Evolutionary conservation across 2,888 invertebrate species (phyloP).

Genomic region (Andricus quercusramuli): DNA sequence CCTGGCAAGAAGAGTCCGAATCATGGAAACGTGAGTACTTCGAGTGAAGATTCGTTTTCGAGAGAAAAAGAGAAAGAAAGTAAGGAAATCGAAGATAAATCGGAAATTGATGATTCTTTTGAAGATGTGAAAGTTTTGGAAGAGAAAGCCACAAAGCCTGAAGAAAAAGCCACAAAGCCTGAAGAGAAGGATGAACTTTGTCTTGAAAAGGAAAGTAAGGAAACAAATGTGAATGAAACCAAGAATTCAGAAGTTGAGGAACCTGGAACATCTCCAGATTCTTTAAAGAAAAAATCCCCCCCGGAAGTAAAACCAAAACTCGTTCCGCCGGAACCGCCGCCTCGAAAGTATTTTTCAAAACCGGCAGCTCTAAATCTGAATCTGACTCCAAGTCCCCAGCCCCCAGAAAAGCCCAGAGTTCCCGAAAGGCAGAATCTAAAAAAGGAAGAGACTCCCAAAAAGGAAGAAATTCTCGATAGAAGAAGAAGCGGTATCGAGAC

Average conservation of each 20-base stretch:
- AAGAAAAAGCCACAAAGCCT: too few species aligned
- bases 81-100: constrained; percentile 60
- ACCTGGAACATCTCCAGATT: constrained; percentile 32
- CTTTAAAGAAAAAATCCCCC: constrained; percentile 59
- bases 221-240: background rate
- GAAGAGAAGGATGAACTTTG: constrained; percentile 1
- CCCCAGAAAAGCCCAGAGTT: constrained; percentile 59
- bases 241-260: background rate
- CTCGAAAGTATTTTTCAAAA: constrained; percentile 78
- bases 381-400: constrained; percentile 52
- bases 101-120: constrained; percentile 62
- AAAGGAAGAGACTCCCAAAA: constrained; percentile 52
- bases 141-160: background rate
- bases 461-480: constrained; percentile 31
- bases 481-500: constrained; percentile 62
- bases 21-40: constrained; percentile 44
- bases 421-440: constrained; percentile 58
- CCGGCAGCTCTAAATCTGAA: constrained; percentile 61
- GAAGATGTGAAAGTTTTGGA: constrained; percentile 49
- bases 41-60: constrained; percentile 24
- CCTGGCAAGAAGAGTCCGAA: constrained; percentile 30
- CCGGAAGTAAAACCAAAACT: constrained; percentile 76
- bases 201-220: background rate
- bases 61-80: background rate
- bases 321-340: constrained; percentile 79